These are phyloP conservation scores for Ceratosolen solmsi DNA, from an alignment of 1,140 invertebrate species.

Conservation along the genomic window DNA sequence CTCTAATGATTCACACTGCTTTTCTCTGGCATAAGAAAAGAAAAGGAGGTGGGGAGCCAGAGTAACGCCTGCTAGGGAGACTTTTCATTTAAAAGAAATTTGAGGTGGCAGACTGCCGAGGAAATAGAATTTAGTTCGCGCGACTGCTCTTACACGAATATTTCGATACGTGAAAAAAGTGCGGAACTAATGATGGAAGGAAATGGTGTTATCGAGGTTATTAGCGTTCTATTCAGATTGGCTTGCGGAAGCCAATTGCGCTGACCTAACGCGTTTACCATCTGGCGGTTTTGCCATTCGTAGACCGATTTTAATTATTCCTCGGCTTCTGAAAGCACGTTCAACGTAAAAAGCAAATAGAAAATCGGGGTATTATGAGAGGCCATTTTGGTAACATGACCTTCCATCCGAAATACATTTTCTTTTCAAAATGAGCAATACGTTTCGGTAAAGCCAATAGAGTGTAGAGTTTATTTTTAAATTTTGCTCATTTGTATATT, in stretches of 20 bases:
- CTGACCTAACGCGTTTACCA: not conserved
- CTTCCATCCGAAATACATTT: not conserved
- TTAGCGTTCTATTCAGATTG: not conserved
- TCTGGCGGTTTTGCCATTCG: not conserved
- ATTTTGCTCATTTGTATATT: not conserved
- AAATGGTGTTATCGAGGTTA: constrained; percentile 1
- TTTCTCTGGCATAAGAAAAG: no score
- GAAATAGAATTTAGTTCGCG: no score
- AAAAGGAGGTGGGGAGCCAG: no score
- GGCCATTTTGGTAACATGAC: not conserved
- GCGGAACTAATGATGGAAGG: not conserved
- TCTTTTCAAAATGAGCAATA: not conserved
- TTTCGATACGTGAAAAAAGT: no score
- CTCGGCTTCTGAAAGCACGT: not conserved
- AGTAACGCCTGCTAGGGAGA: no score
- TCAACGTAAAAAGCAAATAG: not conserved
- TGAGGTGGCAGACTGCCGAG: no score
- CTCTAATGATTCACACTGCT: constrained; percentile 17
- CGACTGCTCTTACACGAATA: no score
- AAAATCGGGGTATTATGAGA: not conserved
- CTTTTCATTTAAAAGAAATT: no score
- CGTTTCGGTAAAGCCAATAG: not conserved
- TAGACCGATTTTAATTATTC: not conserved
- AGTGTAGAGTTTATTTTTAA: not conserved
- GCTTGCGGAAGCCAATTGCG: constrained; percentile 18